phyloP scores from a whole-genome alignment of 2,888 invertebrate species.

The Dynastes tityus region DNA sequence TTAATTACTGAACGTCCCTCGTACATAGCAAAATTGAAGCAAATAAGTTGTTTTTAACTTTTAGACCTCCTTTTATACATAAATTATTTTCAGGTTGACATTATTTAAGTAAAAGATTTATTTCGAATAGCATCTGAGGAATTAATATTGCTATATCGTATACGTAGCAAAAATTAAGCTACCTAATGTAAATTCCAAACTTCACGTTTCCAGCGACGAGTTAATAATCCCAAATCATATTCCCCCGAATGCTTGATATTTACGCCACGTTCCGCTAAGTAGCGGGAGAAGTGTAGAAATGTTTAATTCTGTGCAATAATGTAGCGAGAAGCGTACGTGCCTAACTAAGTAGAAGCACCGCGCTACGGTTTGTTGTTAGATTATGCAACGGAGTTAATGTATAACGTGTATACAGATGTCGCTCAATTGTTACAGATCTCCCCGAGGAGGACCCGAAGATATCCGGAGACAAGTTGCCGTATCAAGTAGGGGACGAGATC shows the following conservation, averaged over 20 bases:
- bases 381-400: conserved; percentile 32
- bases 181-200: conserved; percentile 3
- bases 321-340: conserved; percentile 38
- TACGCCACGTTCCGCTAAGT: conserved; percentile 32
- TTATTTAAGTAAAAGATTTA: too few relatives aligned
- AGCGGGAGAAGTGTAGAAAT: conserved; percentile 37
- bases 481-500: conserved; percentile 78
- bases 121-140: background rate
- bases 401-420: conserved; percentile 45
- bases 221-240: conserved; percentile 1
- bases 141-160: background rate
- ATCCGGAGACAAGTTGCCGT: conserved; percentile 78
- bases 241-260: conserved; percentile 22
- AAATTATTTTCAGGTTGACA: too few relatives aligned
- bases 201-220: background rate
- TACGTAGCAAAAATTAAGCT: background rate
- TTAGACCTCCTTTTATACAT: too few relatives aligned
- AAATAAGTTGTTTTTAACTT: too few relatives aligned
- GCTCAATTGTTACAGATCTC: conserved; percentile 71
- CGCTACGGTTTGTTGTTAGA: conserved; percentile 34
- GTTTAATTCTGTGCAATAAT: conserved; percentile 43
- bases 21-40: too few relatives aligned
- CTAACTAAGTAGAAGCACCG: conserved; percentile 15
- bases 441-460: conserved; percentile 80
- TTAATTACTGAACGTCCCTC: too few relatives aligned